Evolutionary conservation across 2,797 vertebrate species (phyloP), one percentile per base, ranked within the genome.

Genomic region (Mormyrus proboscirostris): DNA sequence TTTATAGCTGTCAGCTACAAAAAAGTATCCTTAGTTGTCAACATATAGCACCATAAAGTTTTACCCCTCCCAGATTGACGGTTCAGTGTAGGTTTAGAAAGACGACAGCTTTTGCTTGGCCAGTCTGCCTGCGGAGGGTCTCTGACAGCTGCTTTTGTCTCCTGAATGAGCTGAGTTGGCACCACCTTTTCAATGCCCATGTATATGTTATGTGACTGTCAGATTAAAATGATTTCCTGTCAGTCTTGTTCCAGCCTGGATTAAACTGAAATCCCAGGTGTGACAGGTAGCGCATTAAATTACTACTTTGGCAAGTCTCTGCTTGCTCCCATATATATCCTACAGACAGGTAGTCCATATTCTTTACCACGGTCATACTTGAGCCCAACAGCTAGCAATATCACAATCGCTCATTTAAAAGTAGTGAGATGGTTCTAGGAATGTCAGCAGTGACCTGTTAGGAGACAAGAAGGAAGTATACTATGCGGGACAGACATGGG

Each of bases 151-250:
- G 87, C 84, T 90, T 90, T 90, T 89, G 82, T 90, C 89, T 89
- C 49, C 65, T 49, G 41, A 82, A 89, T 87, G 65, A 76, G 62
- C 83, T 87, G 88, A 50, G 88, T 25, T 87, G 53, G 84, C 84
- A 89, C 69, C 83, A 51, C 84, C 51, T 87, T 82, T 69, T 90
- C 90, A 89, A 1, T 79, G 65, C 88, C 88, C 44, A 86, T 87
- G 88, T 86, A 89, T 44, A 84, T 57, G 49, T 84, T 87, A 51
- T 53, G 38, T 50, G 38, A 65, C 88, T 90, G 90, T 90, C 90
- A 89, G 88, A 89, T 90, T 90, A 90, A 90, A 90, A 90, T 90
- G 90, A 90, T 89, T 90, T 89, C 79, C 83, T 87, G 90, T 90
- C 90, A 89, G 62, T 87, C 86, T 87, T 62, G 62, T 88, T 90